These are phyloP conservation scores for Sebastiscus albofasciatus DNA, from an alignment of 2,797 vertebrate species.

Conservation along the genomic window DNA sequence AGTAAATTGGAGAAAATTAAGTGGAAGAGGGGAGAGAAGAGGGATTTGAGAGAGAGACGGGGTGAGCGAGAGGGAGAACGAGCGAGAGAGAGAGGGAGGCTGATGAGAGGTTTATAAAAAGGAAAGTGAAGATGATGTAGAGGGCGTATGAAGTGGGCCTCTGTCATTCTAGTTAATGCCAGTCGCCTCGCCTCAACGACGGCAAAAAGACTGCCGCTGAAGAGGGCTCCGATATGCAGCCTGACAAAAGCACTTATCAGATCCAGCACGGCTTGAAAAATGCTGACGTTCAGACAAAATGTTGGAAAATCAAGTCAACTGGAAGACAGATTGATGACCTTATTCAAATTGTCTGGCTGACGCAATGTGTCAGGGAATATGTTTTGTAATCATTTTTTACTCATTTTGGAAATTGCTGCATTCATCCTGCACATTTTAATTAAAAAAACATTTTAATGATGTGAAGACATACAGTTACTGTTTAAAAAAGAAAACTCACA, in stretches of 20 bases:
- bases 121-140: conserved; percentile 72
- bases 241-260: conserved; percentile 69
- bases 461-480: neutral
- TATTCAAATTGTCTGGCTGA: conserved; percentile 40
- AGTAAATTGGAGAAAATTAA: conserved; percentile 80
- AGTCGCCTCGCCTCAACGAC: conserved; percentile 43
- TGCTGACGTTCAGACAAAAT: conserved; percentile 54
- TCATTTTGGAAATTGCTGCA: conserved; percentile 15
- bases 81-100: conserved; percentile 18
- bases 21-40: conserved; percentile 63
- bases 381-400: conserved; percentile 37
- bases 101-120: conserved; percentile 76
- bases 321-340: conserved; percentile 47
- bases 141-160: conserved; percentile 68
- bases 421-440: conserved; percentile 16
- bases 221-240: conserved; percentile 54
- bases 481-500: neutral
- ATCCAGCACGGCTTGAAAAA: conserved; percentile 46
- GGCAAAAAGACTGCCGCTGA: conserved; percentile 46
- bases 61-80: conserved; percentile 11
- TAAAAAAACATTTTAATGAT: neutral
- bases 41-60: conserved; percentile 59
- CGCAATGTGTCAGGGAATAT: conserved; percentile 24
- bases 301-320: conserved; percentile 53
- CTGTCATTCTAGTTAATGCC: conserved; percentile 66